Conservation (phyloP, 1,140 invertebrate genomes). For the Chelonus insularis region DNA sequence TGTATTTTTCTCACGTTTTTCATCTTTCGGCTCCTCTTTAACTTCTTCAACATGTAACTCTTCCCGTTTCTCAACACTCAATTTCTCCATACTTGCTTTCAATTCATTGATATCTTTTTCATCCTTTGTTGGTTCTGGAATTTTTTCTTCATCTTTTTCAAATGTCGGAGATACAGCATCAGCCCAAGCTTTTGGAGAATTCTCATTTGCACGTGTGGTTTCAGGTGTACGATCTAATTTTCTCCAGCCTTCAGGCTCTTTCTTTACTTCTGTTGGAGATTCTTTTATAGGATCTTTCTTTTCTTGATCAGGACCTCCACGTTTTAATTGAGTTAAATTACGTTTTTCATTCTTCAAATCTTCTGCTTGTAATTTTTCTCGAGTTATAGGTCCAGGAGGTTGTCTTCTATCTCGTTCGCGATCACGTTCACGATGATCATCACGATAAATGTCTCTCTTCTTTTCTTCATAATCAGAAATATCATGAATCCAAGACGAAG, state of each 20-base stretch:
- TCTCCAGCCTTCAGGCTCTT: constrained; percentile 50
- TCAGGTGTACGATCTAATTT: constrained; percentile 44
- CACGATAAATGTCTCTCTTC: constrained; percentile 48
- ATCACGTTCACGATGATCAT: constrained; percentile 45
- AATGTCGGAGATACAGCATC: constrained; percentile 58
- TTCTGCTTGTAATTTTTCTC: constrained; percentile 64
- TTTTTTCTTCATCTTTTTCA: constrained; percentile 56
- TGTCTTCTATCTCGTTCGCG: constrained; percentile 46
- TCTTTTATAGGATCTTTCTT: constrained; percentile 53
- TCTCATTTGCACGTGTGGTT: constrained; percentile 34
- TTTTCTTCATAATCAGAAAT: constrained; percentile 58
- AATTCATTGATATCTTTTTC: constrained; percentile 43
- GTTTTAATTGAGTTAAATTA: constrained; percentile 61
- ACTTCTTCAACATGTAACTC: constrained; percentile 46
- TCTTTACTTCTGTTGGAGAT: constrained; percentile 44
- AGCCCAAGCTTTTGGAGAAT: constrained; percentile 56
- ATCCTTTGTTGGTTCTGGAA: constrained; percentile 41
- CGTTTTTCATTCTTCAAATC: constrained; percentile 64
- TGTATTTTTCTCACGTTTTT: constrained; percentile 52
- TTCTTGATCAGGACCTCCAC: constrained; percentile 44
- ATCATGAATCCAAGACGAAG: constrained; percentile 59
- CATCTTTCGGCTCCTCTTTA: constrained; percentile 47
- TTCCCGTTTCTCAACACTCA: constrained; percentile 48
- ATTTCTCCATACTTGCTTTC: constrained; percentile 51
- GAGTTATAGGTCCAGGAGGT: constrained; percentile 65